phyloP scores from a whole-genome alignment of 2,888 invertebrate species.

The Seira sanloemensis region DNA sequence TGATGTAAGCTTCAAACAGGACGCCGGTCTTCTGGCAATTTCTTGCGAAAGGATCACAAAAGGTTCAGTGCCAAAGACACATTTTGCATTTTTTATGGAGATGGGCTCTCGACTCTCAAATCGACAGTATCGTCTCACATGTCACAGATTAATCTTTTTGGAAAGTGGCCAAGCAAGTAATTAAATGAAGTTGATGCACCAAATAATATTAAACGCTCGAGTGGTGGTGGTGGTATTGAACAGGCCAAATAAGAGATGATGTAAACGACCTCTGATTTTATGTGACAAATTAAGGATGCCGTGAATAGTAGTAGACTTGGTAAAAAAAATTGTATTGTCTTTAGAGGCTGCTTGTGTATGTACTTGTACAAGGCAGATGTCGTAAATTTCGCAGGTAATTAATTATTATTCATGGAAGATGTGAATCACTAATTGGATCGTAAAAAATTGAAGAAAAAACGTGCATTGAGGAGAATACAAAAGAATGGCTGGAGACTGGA shows the following conservation, averaged over 20 bases:
- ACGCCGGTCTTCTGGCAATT: neutral
- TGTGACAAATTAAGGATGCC: slow-evolving; percentile 60
- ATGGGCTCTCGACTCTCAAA: slow-evolving; percentile 8
- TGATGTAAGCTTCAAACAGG: neutral
- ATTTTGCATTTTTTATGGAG: neutral
- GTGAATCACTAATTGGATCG: slow-evolving; percentile 75
- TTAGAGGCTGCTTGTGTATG: no score
- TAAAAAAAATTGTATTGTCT: no score
- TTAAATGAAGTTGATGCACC: slow-evolving; percentile 32
- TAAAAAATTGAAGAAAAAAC: no score
- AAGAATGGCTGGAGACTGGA: no score
- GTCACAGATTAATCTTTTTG: slow-evolving; percentile 32
- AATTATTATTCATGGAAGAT: slow-evolving; percentile 73
- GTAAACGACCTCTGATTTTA: slow-evolving; percentile 62
- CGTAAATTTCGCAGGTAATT: slow-evolving; percentile 64
- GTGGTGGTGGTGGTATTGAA: slow-evolving; percentile 27
- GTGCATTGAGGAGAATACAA: no score
- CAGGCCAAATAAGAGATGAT: slow-evolving; percentile 43
- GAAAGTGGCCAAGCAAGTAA: slow-evolving; percentile 51
- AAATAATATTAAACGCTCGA: slow-evolving; percentile 13
- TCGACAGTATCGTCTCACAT: slow-evolving; percentile 55
- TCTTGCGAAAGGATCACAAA: neutral
- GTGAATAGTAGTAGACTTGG: no score
- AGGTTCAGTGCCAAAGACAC: neutral
- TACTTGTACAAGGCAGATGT: no score